Conservation (phyloP, 2,888 invertebrate species). For the Disparrhopalites patrizii region DNA sequence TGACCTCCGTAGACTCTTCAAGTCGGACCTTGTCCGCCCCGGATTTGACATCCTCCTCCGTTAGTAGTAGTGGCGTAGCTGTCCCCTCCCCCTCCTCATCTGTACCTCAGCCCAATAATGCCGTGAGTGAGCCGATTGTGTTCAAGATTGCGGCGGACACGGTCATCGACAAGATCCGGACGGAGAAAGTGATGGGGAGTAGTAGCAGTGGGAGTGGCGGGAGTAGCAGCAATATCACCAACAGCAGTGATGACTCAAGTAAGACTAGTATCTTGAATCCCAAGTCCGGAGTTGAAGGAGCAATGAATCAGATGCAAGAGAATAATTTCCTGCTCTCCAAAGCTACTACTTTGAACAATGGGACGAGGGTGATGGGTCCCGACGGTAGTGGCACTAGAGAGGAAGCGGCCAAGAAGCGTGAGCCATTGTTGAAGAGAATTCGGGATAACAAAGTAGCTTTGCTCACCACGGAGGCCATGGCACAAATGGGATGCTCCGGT, state of each 20-base stretch:
- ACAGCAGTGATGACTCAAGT: slow-evolving; percentile 12
- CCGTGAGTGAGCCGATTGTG: background rate
- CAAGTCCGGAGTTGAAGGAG: slow-evolving; percentile 19
- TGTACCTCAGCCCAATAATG: too few species aligned
- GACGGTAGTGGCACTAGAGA: background rate
- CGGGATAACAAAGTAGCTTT: slow-evolving; percentile 43
- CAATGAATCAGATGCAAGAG: slow-evolving; percentile 36
- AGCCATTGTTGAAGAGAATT: slow-evolving; percentile 32
- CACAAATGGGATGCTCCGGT: slow-evolving; percentile 45
- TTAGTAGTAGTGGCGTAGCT: background rate
- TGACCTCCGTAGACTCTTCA: background rate
- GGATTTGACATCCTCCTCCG: background rate
- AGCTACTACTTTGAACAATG: slow-evolving; percentile 31
- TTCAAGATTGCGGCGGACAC: background rate
- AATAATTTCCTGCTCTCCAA: slow-evolving; percentile 29
- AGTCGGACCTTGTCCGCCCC: background rate
- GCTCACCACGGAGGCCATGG: slow-evolving; percentile 45
- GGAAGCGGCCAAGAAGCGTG: slow-evolving; percentile 17
- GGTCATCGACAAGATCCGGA: background rate
- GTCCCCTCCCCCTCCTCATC: background rate
- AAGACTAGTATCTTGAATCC: slow-evolving; percentile 15
- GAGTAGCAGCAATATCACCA: too few species aligned
- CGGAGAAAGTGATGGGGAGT: background rate
- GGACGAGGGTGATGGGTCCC: background rate
- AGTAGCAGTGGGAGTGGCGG: background rate